Evolutionary conservation across 2,797 vertebrate genomes (phyloP), one percentile per base, ranked within the genome.

Genomic region (Distichodus sexfasciatus): DNA sequence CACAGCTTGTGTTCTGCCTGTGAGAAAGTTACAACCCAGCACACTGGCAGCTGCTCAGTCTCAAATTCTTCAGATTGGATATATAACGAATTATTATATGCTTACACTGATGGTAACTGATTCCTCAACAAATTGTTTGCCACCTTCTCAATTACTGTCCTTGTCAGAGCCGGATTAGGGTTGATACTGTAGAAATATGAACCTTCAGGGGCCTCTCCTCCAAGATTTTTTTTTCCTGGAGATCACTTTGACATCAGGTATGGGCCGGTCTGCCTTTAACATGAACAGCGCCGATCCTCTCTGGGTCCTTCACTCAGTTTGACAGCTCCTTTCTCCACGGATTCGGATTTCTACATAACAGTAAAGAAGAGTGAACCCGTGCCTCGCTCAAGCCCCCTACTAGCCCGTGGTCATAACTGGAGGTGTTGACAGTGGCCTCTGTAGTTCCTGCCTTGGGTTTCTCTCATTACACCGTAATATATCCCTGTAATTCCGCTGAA

Each of bases 371-470:
- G 82, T 60, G 74, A 86, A 76, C 82, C 64, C n/a, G 17, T 72
- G 75, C 50, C 57, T 74, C 57, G 66, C 68, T 75, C 78, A 72
- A 74, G 68, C 41, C 60, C 72, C 81, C 64, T 69, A 80, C 81
- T 87, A 88, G 91, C 85, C 82, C 81, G 79, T 77, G 80, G 85
- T 85, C 85, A 85, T 79, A 89, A 88, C 86, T 81, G 68, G 81
- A 79, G 73, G 71, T 35, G 91, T 85, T 93, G 92, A 93, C 89
- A 92, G 90, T 86, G 64, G 3, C 7, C 66, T 87, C 90, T 89
- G 92, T 91, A 83, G 85, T 87, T 46, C 38, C 24, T 70, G 76
- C 81, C 58, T 91, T 86, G 71, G 74, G 40, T 93, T 92, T 90
- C 90, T 46, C 36, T 79, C 76, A 79, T 79, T 74, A 70, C 19